phyloP scores from a whole-genome alignment of 2,888 invertebrate genomes.

The Steinernema hermaphroditum region DNA sequence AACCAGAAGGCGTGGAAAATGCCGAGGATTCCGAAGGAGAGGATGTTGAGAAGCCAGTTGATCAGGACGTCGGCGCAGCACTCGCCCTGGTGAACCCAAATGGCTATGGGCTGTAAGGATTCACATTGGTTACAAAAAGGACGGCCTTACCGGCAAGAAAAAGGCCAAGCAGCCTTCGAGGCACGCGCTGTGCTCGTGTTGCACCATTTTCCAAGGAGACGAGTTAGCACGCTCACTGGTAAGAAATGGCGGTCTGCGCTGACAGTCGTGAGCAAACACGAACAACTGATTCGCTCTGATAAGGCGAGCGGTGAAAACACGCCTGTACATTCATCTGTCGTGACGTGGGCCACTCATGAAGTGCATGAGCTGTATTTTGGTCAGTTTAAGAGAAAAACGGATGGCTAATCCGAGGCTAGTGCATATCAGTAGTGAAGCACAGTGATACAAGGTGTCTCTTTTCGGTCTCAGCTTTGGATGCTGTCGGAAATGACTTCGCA shows the following conservation, averaged over 20 bases:
- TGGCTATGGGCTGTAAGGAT: not conserved
- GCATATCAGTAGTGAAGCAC: too few relatives aligned
- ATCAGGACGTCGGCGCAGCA: not conserved
- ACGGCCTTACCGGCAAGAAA: slow-evolving; percentile 4
- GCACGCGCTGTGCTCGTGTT: slow-evolving; percentile 1
- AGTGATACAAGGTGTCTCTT: too few relatives aligned
- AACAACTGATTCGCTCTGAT: too few relatives aligned
- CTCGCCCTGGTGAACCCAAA: slow-evolving; percentile 15
- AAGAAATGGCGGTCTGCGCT: not conserved
- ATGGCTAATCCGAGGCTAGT: too few relatives aligned
- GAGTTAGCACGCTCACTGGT: not conserved
- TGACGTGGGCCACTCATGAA: too few relatives aligned
- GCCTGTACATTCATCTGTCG: too few relatives aligned
- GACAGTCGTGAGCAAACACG: not conserved
- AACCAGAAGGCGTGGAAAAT: slow-evolving; percentile 1
- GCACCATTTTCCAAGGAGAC: not conserved
- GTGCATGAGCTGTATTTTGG: too few relatives aligned
- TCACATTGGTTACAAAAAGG: not conserved
- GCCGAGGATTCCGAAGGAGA: slow-evolving; percentile 2
- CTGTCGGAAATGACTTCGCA: too few relatives aligned
- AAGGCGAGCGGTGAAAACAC: too few relatives aligned
- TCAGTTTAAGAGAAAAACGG: too few relatives aligned
- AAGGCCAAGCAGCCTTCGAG: not conserved
- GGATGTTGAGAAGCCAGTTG: not conserved
- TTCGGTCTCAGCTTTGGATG: too few relatives aligned